A percentile compares a stretch with the other conserved stretches of the same genome.
phyloP scores from a whole-genome alignment of 2,797 vertebrate genomes.

The Trichosurus vulpecula region DNA sequence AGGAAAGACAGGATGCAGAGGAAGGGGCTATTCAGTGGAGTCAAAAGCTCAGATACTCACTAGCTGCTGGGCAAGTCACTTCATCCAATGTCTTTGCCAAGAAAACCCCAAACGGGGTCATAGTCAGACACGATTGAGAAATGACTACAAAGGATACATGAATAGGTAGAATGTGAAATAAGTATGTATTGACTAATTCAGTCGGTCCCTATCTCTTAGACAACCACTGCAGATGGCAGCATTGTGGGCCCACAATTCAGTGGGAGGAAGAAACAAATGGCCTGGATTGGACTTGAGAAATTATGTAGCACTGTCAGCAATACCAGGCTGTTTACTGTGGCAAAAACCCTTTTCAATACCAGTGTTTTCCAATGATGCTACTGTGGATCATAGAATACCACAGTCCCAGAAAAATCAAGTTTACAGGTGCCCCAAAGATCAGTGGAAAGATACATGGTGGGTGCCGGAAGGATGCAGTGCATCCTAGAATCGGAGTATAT shows the following conservation, averaged over 20 bases:
- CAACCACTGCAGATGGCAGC: background rate
- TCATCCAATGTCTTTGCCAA: background rate
- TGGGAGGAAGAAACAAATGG: background rate
- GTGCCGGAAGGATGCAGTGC: background rate
- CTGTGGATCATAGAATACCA: background rate
- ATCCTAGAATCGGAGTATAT: background rate
- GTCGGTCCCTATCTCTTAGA: background rate
- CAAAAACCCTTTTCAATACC: background rate
- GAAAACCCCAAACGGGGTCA: background rate
- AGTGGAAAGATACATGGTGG: background rate
- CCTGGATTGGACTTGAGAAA: background rate
- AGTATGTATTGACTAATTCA: background rate
- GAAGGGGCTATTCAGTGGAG: background rate
- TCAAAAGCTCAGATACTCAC: too few species aligned
- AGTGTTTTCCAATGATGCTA: background rate
- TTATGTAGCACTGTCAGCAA: background rate
- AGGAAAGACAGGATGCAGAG: background rate
- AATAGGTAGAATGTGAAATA: background rate
- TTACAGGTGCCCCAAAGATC: background rate
- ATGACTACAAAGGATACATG: background rate
- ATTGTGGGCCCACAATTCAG: background rate
- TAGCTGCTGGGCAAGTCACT: background rate
- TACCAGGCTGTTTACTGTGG: background rate
- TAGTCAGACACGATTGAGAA: background rate
- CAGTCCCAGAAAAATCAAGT: background rate